A percentile compares a stretch with the other conserved stretches of the same genome.
These are phyloP conservation scores for Drosophila borealis DNA, from an alignment of 2,888 invertebrate genomes.

Conservation along the genomic window DNA sequence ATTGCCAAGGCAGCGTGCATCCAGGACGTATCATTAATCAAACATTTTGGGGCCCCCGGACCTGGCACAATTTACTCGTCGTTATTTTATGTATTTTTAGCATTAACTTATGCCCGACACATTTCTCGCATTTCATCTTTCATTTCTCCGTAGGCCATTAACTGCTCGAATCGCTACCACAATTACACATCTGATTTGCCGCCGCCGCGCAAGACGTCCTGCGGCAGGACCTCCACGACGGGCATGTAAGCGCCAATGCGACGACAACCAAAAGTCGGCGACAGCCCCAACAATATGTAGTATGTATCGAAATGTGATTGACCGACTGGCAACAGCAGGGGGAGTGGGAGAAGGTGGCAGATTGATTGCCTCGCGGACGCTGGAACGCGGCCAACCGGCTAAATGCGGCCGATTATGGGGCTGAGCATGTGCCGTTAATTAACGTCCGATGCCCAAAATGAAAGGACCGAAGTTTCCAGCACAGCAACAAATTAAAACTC, in stretches of 20 bases:
- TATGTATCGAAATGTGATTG: conserved; percentile 30
- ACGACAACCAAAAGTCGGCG: conserved; percentile 16
- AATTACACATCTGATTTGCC: conserved; percentile 81
- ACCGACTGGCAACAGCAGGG: conserved; percentile 20
- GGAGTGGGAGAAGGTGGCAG: conserved; percentile 13
- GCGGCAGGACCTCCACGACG: conserved; percentile 82
- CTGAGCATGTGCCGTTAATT: conserved; percentile 50
- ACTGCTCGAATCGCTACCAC: conserved; percentile 81
- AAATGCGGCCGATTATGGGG: conserved; percentile 50
- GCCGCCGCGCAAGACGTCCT: conserved; percentile 82
- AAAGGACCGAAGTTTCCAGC: conserved; percentile 32
- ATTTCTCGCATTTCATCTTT: conserved; percentile 24
- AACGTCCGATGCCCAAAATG: conserved; percentile 11
- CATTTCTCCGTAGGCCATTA: conserved; percentile 76
- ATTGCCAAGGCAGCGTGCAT: conserved; percentile 38
- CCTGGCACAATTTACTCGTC: conserved; percentile 41
- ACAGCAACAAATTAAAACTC: conserved; percentile 24
- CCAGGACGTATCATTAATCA: conserved; percentile 76
- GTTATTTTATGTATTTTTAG: conserved; percentile 58
- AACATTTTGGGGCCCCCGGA: conserved; percentile 54
- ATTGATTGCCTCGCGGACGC: conserved; percentile 29
- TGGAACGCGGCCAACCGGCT: conserved; percentile 23
- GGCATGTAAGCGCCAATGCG: conserved; percentile 61
- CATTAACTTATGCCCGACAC: conserved; percentile 47
- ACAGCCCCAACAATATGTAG: conserved; percentile 15